phyloP scores from a whole-genome alignment of 2,113 vertebrate genomes.

The Halichoerus grypus region DNA sequence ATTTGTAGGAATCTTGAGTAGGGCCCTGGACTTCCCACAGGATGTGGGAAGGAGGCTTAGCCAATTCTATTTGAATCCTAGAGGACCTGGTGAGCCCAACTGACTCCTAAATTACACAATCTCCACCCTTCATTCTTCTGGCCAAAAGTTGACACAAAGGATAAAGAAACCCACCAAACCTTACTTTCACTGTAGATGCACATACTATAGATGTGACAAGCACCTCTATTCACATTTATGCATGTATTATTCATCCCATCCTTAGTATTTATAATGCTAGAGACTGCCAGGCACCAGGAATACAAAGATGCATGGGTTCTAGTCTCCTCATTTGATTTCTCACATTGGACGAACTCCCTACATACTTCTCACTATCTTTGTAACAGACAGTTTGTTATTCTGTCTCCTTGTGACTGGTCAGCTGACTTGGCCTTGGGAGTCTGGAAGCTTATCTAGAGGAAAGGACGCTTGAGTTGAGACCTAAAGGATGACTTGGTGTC shows the following conservation, averaged over 20 bases:
- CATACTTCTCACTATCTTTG: not conserved
- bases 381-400: not conserved
- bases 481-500: not conserved
- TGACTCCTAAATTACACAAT: constrained; percentile 25
- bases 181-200: not conserved
- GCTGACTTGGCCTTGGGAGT: not conserved
- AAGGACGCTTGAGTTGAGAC: not conserved
- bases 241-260: not conserved
- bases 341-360: not conserved
- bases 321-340: not conserved
- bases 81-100: constrained; percentile 10
- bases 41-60: constrained; percentile 66
- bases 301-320: accelerated
- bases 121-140: not conserved
- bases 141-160: not conserved
- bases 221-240: not conserved
- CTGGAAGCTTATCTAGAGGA: not conserved
- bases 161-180: not conserved
- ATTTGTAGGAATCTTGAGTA: not conserved
- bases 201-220: too few species aligned
- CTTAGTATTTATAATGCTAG: not conserved
- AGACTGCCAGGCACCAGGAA: not conserved
- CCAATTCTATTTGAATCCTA: constrained; percentile 18
- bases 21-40: constrained; percentile 51
- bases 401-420: not conserved